Conservation (phyloP, 2,113 vertebrate genomes). For the Heterocephalus glaber region DNA sequence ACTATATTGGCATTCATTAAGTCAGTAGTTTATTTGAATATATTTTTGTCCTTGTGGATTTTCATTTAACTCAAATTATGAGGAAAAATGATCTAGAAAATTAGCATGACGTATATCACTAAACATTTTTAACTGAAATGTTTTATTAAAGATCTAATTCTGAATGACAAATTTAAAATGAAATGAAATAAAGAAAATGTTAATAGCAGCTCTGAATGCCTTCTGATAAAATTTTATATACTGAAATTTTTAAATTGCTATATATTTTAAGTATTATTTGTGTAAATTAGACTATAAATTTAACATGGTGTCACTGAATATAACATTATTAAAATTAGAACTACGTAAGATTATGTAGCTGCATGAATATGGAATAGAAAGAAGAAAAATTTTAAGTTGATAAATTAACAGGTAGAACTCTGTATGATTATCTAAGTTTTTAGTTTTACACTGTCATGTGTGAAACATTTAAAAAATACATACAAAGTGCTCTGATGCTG, state of each 20-base stretch:
- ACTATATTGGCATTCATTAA: not conserved
- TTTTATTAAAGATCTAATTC: not conserved
- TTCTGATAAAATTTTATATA: not conserved
- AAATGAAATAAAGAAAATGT: constrained; percentile 34
- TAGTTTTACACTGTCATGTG: not conserved
- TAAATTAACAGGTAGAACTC: not conserved
- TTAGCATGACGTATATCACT: not conserved
- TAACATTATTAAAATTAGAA: constrained; percentile 37
- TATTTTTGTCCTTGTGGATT: not conserved
- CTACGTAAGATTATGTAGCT: not conserved
- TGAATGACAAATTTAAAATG: constrained; percentile 39
- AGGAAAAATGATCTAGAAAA: not conserved
- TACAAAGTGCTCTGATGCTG: not conserved
- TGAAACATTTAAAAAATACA: constrained; percentile 36
- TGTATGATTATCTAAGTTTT: not conserved
- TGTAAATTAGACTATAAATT: constrained; percentile 37
- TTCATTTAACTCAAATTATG: not conserved
- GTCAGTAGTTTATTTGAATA: not conserved
- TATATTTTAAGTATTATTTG: not conserved
- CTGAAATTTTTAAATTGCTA: not conserved
- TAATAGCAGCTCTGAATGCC: not conserved
- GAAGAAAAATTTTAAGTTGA: not conserved
- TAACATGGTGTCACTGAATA: not conserved
- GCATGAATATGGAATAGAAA: not conserved
- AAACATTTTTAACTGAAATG: constrained; percentile 29